Evolutionary conservation across 2,113 vertebrate genomes (phyloP).

Genomic region (Chauna torquata): DNA sequence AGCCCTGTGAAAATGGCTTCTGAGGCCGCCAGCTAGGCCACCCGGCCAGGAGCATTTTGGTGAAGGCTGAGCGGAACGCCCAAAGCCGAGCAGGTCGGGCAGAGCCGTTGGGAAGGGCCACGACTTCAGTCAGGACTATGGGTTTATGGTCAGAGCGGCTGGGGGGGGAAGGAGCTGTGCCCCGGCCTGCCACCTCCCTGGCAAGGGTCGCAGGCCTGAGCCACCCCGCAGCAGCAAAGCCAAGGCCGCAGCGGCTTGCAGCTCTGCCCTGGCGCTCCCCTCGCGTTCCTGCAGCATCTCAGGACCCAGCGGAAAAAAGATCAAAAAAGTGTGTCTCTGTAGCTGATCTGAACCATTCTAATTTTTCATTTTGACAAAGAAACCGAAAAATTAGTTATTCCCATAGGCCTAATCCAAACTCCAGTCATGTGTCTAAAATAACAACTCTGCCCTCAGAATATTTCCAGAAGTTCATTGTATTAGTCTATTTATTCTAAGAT

Average conservation of each 20-base stretch:
- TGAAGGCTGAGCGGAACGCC: not conserved
- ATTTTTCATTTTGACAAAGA: not conserved
- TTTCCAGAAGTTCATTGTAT: not conserved
- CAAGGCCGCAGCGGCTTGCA: not conserved
- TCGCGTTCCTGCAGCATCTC: not conserved
- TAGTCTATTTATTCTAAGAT: not conserved
- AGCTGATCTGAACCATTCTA: not conserved
- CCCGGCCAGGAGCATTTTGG: not conserved
- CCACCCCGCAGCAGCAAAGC: not conserved
- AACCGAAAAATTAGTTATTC: not conserved
- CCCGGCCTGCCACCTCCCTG: not conserved
- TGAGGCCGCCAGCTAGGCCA: not conserved
- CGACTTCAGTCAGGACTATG: not conserved
- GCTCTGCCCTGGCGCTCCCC: too few relatives aligned
- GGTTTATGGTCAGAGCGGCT: fast-evolving
- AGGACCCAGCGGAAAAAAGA: not conserved
- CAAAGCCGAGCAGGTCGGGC: fast-evolving
- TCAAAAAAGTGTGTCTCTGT: not conserved
- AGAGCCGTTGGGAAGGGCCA: not conserved
- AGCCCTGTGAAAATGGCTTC: not conserved
- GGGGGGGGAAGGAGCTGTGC: not conserved
- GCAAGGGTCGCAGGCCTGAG: not conserved
- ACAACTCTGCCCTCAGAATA: not conserved
- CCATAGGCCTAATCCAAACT: not conserved
- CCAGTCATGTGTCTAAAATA: not conserved